Percentiles rank a stretch among this genome's conserved stretches.
Evolutionary conservation across 92 coral and sea anemone species (phyloP).

Genomic region (Desmophyllum pertusum): DNA sequence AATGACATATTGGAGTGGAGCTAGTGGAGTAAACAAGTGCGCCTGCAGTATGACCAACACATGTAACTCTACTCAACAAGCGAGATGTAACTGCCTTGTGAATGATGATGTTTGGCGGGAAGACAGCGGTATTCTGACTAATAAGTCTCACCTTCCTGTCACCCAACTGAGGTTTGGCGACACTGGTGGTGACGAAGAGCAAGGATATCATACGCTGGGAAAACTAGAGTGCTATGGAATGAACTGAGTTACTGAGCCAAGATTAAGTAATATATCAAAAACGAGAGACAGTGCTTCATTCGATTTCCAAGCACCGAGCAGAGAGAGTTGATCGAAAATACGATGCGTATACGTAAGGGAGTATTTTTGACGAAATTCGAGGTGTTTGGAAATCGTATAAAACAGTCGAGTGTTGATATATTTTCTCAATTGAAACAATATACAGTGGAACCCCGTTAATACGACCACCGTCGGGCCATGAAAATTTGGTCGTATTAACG

Average conservation of each 20-base stretch:
- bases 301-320: no score
- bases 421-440: no score
- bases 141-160: conserved; percentile 42
- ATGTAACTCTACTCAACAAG: not conserved
- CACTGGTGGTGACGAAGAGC: not conserved
- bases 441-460: no score
- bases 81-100: conserved; percentile 41
- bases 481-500: no score
- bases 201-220: conserved; percentile 53
- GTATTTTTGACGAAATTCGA: no score
- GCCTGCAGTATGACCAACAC: conserved; percentile 10
- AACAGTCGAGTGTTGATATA: no score
- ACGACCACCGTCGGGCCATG: no score
- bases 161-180: conserved; percentile 46
- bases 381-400: no score
- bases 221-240: conserved; percentile 32
- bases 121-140: conserved; percentile 38
- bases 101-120: conserved; percentile 15
- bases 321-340: no score
- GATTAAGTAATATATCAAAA: no score
- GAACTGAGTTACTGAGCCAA: not conserved
- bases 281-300: no score
- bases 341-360: no score
- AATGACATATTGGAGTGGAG: conserved; percentile 21
- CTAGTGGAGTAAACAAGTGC: not conserved